phyloP scores from a whole-genome alignment of 2,888 invertebrate genomes.

The Amblyjoppa proteus region DNA sequence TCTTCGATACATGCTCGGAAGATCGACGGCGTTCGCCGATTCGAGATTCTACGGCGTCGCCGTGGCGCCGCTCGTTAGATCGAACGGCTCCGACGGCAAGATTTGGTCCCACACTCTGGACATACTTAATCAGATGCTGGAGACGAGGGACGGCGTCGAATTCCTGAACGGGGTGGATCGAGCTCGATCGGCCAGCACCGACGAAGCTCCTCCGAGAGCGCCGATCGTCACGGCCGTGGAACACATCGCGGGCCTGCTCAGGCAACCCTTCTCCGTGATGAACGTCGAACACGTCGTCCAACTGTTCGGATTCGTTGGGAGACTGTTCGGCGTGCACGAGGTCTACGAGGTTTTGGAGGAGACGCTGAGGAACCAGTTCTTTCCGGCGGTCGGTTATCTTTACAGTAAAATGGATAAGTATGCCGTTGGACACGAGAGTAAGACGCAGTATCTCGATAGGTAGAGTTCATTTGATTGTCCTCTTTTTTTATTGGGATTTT shows the following conservation, averaged over 20 bases:
- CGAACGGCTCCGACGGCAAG: slow-evolving; percentile 73
- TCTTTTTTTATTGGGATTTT: neutral
- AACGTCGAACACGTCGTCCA: slow-evolving; percentile 77
- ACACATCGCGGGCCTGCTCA: slow-evolving; percentile 77
- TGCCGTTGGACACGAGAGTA: slow-evolving; percentile 81
- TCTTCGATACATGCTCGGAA: slow-evolving; percentile 76
- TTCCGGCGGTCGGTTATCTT: slow-evolving; percentile 79
- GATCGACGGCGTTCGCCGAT: slow-evolving; percentile 75
- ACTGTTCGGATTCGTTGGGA: slow-evolving; percentile 77
- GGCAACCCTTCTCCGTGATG: slow-evolving; percentile 82
- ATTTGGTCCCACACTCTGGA: slow-evolving; percentile 81
- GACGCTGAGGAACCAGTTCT: slow-evolving; percentile 76
- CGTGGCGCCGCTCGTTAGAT: slow-evolving; percentile 75
- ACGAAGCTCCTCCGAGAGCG: slow-evolving; percentile 69
- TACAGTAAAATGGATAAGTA: slow-evolving; percentile 81
- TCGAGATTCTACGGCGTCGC: slow-evolving; percentile 78
- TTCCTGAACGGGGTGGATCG: slow-evolving; percentile 78
- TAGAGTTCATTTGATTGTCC: slow-evolving; percentile 60
- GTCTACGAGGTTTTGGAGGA: slow-evolving; percentile 76
- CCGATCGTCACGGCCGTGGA: slow-evolving; percentile 76
- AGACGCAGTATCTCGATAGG: slow-evolving; percentile 81
- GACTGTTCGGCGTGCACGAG: slow-evolving; percentile 77
- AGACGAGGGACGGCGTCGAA: slow-evolving; percentile 77
- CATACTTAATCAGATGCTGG: slow-evolving; percentile 78
- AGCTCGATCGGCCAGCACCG: slow-evolving; percentile 70